Evolutionary conservation across 2,113 vertebrate species (phyloP), one percentile per base, ranked within the genome.

Genomic region (Acrocephalus kingi): DNA sequence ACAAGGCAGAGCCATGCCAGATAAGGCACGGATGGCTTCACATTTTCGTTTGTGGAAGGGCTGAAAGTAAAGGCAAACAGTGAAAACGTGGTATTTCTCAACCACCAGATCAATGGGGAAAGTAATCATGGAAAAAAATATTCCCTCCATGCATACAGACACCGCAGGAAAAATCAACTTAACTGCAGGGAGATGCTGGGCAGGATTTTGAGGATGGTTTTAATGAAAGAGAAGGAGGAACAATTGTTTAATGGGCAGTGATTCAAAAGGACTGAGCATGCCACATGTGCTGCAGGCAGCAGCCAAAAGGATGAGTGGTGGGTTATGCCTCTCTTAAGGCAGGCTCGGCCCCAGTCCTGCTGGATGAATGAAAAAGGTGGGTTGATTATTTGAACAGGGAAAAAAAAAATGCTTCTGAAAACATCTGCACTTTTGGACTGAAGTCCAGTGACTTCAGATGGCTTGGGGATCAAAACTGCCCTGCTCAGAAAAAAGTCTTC

Each of bases 41-140:
- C 96, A 96, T 96, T 93, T 82, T 55, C 69, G 24, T 97, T 97
- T 98, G 95, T 96, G 94, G 92, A 96, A 97, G 96, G 95, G 94
- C 90, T 97, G 80, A 93, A 95, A 94, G 91, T 87, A 76, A 94
- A 97, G 95, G 94, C 69, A 93, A 95, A 93, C 78, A 95, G 84
- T 80, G 82, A 79, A 49, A 91, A 92, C 14, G 20, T 11, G 74
- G 62, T 83, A 76, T 93, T 91, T 94, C 95, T 96, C 85, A 94
- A 92, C 55, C 77, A 67, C 63, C 54, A 90, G 86, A 85, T 90
- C 89, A 79, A 46, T 31, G 79, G 81, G 82, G 87, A 96, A 97
- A 93, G 81, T 51, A 63, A 76, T 82, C 2, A 21, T 41, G 35
- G 73, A 79, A 56, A 94, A 61, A 75, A 75, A 75, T 63, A 63